Evolutionary conservation across 2,113 vertebrate species (phyloP).

Genomic region (Rissa tridactyla): DNA sequence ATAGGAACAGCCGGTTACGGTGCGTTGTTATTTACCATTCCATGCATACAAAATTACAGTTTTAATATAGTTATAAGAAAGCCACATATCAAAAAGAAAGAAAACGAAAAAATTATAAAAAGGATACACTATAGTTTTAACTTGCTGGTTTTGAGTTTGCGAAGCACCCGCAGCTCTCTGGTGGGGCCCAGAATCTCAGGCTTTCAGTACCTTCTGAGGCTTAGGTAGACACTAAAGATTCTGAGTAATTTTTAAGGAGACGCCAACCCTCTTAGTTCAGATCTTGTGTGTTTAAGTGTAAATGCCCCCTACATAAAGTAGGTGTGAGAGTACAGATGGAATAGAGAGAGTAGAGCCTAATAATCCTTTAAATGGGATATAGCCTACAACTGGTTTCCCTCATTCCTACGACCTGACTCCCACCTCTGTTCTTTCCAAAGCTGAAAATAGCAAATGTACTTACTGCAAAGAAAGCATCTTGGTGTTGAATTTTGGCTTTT

Average conservation of each 20-base stretch:
- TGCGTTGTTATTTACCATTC: background rate
- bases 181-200: background rate
- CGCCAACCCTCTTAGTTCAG: background rate
- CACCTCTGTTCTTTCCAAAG: background rate
- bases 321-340: background rate
- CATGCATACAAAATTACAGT: background rate
- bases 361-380: background rate
- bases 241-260: background rate
- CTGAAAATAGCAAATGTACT: background rate
- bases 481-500: background rate
- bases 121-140: background rate
- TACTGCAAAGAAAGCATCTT: background rate
- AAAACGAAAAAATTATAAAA: rapidly evolving
- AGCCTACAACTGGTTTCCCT: background rate
- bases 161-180: background rate
- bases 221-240: background rate
- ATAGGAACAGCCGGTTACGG: background rate
- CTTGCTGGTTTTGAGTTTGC: background rate
- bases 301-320: background rate
- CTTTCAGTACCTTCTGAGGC: background rate
- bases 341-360: background rate
- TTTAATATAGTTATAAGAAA: background rate
- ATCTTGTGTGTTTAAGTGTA: background rate
- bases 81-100: background rate
- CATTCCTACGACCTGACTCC: background rate